Base-by-base conservation (phyloP, 2,797 vertebrate species). In the Leptodactylus fallax region DNA sequence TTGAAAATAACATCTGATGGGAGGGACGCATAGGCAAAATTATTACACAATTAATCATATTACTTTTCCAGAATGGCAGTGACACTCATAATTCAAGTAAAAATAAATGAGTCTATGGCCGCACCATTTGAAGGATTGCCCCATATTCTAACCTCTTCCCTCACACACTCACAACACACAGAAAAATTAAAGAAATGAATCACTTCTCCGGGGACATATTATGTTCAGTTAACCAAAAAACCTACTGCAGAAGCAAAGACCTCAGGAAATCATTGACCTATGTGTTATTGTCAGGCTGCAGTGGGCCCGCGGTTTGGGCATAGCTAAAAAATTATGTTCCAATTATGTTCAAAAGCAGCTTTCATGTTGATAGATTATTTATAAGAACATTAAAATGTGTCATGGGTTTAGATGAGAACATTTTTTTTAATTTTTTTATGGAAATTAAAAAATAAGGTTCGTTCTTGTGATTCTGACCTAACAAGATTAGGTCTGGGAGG, bases 141-240 rank as follows among this genome's bases (percentile, higher is more conserved):
- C 69, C 45, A n/a, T 79, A 25, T 56, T 89, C 79, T 76, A 79
- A 86, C 79, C 84, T 86, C 79, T 78, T 65, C 53, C 45, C 69
- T 86, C 45, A 83, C 60, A 61, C 63, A 76, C 81, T 67, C 12
- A 49, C 23, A 72, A 47, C 67, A 47, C 51, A 55, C 27, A 77
- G 49, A 89, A 81, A 63, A 83, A 89, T 89, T 79, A 83, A 89
- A 89, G 88, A 65, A 86, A 86, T 89, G 88, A 89, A 89, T 89
- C 88, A 89, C 85, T 61, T 83, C 79, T 79, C 85, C 56, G 56
- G 71, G 79, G 88, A 86, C 80, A 79, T 36, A 86, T 86, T 60
- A 78, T 45, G 72, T n/a, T 86, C 87, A 77, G 55, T 65, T 89
- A 89, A 82, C 69, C 79, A 89, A 82, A 81, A 74, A 76, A 16